A percentile compares a stretch with the other conserved stretches of the same genome.
Evolutionary conservation across 2,113 vertebrate species (phyloP).

Genomic region (Saguinus midas): DNA sequence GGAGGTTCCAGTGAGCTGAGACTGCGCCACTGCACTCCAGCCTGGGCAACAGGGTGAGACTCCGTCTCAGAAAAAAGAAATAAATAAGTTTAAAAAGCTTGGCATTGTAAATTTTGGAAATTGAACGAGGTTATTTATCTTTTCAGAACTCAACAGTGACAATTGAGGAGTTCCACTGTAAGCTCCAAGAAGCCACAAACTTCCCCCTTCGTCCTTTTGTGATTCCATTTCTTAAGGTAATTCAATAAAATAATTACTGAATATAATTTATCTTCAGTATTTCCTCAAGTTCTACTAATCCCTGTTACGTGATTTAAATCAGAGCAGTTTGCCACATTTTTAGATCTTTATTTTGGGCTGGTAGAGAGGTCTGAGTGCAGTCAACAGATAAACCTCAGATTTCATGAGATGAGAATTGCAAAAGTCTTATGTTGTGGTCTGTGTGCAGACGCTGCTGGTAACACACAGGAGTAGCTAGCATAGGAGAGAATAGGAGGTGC

Average conservation of each 20-base stretch:
- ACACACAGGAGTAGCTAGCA: background rate
- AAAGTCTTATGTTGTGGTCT: background rate
- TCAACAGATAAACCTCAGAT: background rate
- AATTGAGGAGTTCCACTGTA: slow-evolving; percentile 98
- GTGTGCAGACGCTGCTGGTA: background rate
- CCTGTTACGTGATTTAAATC: background rate
- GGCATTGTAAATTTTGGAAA: background rate
- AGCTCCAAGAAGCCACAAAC: slow-evolving; percentile 98
- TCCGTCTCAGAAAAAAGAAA: no score
- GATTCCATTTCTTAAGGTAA: slow-evolving; percentile 99
- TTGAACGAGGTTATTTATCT: slow-evolving; percentile 71
- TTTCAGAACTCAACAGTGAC: slow-evolving; percentile 97
- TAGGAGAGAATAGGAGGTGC: background rate
- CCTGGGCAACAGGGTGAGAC: no score
- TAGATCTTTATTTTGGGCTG: background rate
- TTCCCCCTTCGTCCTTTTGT: slow-evolving; percentile 98
- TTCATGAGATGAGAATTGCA: background rate
- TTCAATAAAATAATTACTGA: slow-evolving; percentile 5
- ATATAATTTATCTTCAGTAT: background rate
- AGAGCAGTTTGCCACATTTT: background rate
- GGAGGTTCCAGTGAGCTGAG: no score
- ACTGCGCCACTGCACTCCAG: no score
- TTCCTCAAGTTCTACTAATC: background rate
- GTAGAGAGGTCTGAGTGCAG: background rate
- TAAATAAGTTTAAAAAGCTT: background rate